Evolutionary conservation across 2,797 vertebrate species (phyloP).

Genomic region (Craterocephalus amniculus): DNA sequence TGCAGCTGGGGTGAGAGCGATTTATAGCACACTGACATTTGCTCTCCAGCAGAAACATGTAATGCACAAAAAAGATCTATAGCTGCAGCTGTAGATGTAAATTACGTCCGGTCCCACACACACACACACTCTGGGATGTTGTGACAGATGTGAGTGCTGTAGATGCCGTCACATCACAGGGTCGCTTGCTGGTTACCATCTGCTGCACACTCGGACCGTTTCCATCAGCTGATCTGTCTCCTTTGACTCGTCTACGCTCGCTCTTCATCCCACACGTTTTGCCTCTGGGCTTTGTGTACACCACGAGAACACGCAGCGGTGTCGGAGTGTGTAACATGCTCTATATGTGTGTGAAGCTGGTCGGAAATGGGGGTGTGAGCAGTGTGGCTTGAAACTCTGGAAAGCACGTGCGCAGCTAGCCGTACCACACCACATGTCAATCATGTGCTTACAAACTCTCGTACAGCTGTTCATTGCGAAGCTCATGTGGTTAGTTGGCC

Average conservation of each 20-base stretch:
- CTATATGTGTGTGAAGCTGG: neutral
- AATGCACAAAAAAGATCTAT: constrained; percentile 29
- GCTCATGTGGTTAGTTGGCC: constrained; percentile 43
- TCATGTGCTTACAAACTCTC: constrained; percentile 11
- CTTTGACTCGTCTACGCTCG: constrained; percentile 24
- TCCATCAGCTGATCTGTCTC: constrained; percentile 7
- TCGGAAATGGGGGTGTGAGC: neutral
- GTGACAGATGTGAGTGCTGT: constrained; percentile 51
- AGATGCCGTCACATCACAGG: constrained; percentile 32
- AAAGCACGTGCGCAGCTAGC: constrained; percentile 3
- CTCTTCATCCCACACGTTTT: constrained; percentile 7
- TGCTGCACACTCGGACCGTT: constrained; percentile 39
- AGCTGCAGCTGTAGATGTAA: constrained; percentile 56
- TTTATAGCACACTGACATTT: constrained; percentile 19
- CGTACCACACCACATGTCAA: constrained; percentile 20
- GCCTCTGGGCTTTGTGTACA: neutral
- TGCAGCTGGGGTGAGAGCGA: constrained; percentile 19
- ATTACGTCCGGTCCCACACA: constrained; percentile 46
- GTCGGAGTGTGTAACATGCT: no score
- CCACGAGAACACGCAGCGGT: neutral
- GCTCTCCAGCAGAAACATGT: constrained; percentile 18
- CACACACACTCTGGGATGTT: constrained; percentile 22
- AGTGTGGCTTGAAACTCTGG: neutral
- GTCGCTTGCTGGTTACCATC: constrained; percentile 59
- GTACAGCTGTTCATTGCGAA: constrained; percentile 56